Evolutionary conservation across 2,888 invertebrate genomes (phyloP), one percentile per base, ranked within the genome.

Genomic region (Sphaeridia pumilis): DNA sequence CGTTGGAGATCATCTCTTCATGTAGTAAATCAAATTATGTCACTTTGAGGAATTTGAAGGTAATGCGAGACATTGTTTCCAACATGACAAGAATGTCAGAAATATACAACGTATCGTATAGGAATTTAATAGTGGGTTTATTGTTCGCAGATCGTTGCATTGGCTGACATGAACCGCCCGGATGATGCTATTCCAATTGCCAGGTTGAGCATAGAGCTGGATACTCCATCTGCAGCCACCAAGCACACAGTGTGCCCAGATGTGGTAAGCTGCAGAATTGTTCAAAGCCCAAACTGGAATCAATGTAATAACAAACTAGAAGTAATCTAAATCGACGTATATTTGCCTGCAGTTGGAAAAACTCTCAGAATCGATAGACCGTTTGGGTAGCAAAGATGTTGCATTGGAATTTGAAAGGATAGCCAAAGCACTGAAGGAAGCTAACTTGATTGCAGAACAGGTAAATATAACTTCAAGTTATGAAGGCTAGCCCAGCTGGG

Each of bases 41-140:
- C 4, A 81, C 81, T 3, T 68, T 82, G 10, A 76, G 83, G 63
- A 83, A 82, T 73, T 70, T 85, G 10, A 83, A 79, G 73, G 78
- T 82, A 65, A 52, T 63, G 57, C 45, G 10, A 45, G 22, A 20
- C 41, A 4, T 7, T 21, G 20, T 48, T 12, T 7, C 17, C 27
- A 27, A 20, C 20, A 44, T 20, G 27, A 34, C 17, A 41, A 22
- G 22, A n/a, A n/a, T n/a, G n/a, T n/a, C n/a, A n/a, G n/a, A n/a
- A n/a, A n/a, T n/a, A n/a, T n/a, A n/a, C n/a, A n/a, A n/a, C n/a
- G 25, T 26, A 21, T 50, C 35, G 28, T 12, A 50, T 24, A 17
- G 26, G 20, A 12, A 17, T 44, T 36, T 20, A 2, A 31, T 41
- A 31, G 43, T 41, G 20, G 17, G 28, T 58, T 46, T 17, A 14